Conservation (phyloP, 2,888 invertebrate genomes). For the Allolobophora icterica region DNA sequence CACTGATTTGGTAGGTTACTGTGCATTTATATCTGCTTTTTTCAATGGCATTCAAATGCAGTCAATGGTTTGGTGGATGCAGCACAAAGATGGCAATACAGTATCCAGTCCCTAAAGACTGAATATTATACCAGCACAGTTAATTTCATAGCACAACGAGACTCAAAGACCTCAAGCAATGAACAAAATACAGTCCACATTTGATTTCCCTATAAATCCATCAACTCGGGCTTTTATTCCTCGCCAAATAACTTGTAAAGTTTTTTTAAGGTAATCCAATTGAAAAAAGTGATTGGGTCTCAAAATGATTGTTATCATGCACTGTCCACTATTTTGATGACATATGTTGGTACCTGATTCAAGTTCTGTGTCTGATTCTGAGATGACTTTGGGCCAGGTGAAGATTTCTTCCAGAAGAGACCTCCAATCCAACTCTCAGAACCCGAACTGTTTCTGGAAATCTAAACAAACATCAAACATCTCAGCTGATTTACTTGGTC, state of each 20-base stretch:
- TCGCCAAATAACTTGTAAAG: too few species aligned
- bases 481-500: neutral
- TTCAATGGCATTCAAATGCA: neutral
- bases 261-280: too few species aligned
- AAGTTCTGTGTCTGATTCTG: slow-evolving; percentile 45
- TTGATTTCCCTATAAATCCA: too few species aligned
- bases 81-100: neutral
- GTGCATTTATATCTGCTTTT: neutral
- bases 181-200: neutral
- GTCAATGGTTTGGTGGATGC: neutral
- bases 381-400: slow-evolving; percentile 45
- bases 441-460: slow-evolving; percentile 7
- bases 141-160: neutral
- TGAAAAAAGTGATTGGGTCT: neutral
- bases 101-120: neutral
- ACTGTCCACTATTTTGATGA: neutral
- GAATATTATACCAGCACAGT: neutral
- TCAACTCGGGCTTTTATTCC: too few species aligned
- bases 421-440: slow-evolving; percentile 43
- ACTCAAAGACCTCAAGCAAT: neutral
- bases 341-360: neutral
- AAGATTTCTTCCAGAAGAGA: slow-evolving; percentile 39
- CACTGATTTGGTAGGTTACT: neutral
- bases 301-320: neutral
- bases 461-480: neutral